Percentiles rank a stretch among this genome's conserved stretches.
Evolutionary conservation across 1,140 invertebrate species (phyloP).

Genomic region (Oppia nitens): DNA sequence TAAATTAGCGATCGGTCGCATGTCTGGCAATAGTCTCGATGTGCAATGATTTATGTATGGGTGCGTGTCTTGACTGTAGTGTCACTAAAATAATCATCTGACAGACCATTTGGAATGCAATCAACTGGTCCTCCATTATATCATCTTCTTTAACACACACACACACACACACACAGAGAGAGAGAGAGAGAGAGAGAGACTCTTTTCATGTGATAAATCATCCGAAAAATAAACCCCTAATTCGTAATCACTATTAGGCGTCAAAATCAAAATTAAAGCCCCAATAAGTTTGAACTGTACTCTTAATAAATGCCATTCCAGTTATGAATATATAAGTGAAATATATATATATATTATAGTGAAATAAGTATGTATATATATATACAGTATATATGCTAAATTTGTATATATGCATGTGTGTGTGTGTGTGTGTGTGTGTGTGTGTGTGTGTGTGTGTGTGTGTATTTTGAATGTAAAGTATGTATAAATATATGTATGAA

Average conservation of each 20-base stretch:
- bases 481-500: too few relatives aligned
- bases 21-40: not conserved
- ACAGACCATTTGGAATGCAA: not conserved
- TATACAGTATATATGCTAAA: too few relatives aligned
- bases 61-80: too few relatives aligned
- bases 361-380: not conserved
- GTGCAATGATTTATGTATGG: not conserved
- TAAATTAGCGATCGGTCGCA: not conserved
- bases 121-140: not conserved
- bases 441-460: too few relatives aligned
- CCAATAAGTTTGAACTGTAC: not conserved
- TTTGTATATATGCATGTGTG: too few relatives aligned
- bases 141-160: not conserved
- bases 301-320: not conserved
- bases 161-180: too few relatives aligned
- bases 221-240: not conserved
- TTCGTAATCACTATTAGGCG: not conserved
- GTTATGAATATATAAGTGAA: not conserved
- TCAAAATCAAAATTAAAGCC: not conserved
- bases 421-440: too few relatives aligned
- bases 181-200: too few relatives aligned
- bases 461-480: too few relatives aligned
- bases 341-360: too few relatives aligned
- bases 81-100: not conserved
- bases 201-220: not conserved